Conservation (phyloP, 2,113 vertebrate species). For the Gymnorhina tibicen region DNA sequence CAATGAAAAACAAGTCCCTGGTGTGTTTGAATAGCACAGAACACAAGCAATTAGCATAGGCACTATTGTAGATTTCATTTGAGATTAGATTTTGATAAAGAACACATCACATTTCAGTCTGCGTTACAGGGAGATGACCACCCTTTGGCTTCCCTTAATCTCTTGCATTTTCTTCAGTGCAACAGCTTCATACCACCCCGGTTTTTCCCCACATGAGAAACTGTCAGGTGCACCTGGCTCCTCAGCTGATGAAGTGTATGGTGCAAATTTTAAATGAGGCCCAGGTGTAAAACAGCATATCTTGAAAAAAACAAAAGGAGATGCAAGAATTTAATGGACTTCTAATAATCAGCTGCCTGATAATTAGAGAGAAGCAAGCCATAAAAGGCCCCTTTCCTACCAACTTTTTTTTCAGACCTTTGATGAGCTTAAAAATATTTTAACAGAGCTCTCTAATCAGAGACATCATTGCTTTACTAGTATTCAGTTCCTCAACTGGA, state of each 20-base stretch:
- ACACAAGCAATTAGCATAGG: not conserved
- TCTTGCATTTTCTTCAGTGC: not conserved
- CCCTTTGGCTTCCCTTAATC: not conserved
- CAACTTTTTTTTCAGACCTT: not conserved
- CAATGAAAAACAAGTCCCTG: not conserved
- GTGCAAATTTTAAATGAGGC: not conserved
- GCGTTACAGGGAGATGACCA: fast-evolving
- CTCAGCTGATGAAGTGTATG: not conserved
- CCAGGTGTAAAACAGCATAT: not conserved
- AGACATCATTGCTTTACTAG: not conserved
- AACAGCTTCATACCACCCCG: not conserved
- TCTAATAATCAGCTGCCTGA: not conserved
- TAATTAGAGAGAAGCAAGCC: not conserved
- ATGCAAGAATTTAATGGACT: not conserved
- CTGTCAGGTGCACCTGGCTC: not conserved
- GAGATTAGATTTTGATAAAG: not conserved
- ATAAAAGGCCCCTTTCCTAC: not conserved
- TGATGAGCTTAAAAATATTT: not conserved
- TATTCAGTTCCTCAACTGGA: not conserved
- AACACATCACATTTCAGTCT: not conserved
- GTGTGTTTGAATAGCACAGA: not conserved
- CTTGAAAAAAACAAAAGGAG: not conserved
- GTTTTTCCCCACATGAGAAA: not conserved
- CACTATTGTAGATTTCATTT: not conserved
- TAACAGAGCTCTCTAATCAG: not conserved